Evolutionary conservation across 2,113 vertebrate species (phyloP).

Genomic region (rat (Rattus norvegicus)): GRCr8 NC_086022.1:64531001-64531500

Average conservation of each 20-base stretch:
- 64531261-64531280: background rate
- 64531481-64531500: background rate
- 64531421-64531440: background rate
- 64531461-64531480: background rate
- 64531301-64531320: too few species aligned
- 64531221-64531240: background rate
- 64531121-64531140: background rate
- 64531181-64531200: background rate
- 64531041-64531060: background rate
- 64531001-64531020: background rate
- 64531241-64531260: background rate
- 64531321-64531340: background rate
- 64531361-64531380: background rate
- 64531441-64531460: fast-evolving
- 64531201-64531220: background rate
- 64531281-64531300: background rate
- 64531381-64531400: background rate
- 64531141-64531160: background rate
- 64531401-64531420: too few species aligned
- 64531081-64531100: background rate
- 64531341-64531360: fast-evolving
- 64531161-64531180: background rate
- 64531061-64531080: background rate
- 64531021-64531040: background rate
- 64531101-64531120: background rate